phyloP scores from a whole-genome alignment of 2,113 vertebrate species.

The Neolamprologus ventralis region DNA sequence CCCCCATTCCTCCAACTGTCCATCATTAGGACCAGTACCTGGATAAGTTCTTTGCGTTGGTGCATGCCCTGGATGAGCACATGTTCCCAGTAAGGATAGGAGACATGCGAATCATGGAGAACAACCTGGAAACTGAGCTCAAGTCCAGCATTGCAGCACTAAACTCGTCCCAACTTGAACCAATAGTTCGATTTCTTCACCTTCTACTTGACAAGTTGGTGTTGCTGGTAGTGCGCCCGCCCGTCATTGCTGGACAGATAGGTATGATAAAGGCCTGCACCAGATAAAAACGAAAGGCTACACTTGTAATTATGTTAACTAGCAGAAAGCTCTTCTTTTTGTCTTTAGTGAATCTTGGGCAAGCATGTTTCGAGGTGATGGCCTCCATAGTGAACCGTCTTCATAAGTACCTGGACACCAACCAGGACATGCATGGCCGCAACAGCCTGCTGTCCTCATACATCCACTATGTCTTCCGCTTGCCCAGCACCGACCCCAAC shows the following conservation, averaged over 20 bases:
- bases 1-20: not conserved
- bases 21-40: constrained; percentile 86
- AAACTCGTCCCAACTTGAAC: constrained; percentile 91
- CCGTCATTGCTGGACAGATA: constrained; percentile 96
- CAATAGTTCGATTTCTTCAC: constrained; percentile 95
- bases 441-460: constrained; percentile 95
- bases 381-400: constrained; percentile 95
- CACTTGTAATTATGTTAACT: not conserved
- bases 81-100: constrained; percentile 97
- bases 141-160: constrained; percentile 92
- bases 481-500: constrained; percentile 89
- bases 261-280: constrained; percentile 65
- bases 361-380: constrained; percentile 96
- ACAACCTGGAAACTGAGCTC: constrained; percentile 93
- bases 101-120: constrained; percentile 98
- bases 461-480: constrained; percentile 93
- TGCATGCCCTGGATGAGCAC: constrained; percentile 96
- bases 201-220: constrained; percentile 96
- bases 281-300: not conserved
- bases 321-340: not conserved
- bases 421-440: constrained; percentile 94
- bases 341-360: constrained; percentile 89
- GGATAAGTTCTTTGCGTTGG: constrained; percentile 97
- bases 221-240: constrained; percentile 91
- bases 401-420: constrained; percentile 93